These are phyloP conservation scores for Globicephala melas DNA, from an alignment of 2,113 vertebrate genomes.

Conservation along the genomic window DNA sequence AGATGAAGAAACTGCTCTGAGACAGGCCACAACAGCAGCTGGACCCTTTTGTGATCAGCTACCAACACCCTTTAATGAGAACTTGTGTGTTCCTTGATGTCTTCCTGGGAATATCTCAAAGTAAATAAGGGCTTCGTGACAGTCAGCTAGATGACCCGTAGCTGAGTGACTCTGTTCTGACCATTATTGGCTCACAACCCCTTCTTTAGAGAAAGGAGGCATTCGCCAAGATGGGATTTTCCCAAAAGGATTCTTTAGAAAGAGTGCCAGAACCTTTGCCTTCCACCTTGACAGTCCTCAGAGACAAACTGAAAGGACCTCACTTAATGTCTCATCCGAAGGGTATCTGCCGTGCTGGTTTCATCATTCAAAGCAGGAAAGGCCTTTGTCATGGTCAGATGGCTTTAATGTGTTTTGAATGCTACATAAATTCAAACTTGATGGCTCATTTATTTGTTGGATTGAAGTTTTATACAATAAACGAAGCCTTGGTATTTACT, in stretches of 20 bases:
- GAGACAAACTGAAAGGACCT: constrained; percentile 84
- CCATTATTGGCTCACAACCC: not conserved
- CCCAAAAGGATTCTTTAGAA: constrained; percentile 57
- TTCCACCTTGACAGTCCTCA: constrained; percentile 80
- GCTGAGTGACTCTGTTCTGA: not conserved
- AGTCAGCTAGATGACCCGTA: not conserved
- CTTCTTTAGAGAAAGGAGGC: not conserved
- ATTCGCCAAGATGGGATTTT: constrained; percentile 59
- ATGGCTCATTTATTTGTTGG: constrained; percentile 88
- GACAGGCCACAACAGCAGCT: not conserved
- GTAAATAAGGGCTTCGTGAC: not conserved
- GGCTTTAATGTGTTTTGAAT: constrained; percentile 87
- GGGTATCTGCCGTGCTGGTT: constrained; percentile 81
- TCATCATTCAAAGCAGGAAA: constrained; percentile 88
- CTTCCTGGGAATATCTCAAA: not conserved
- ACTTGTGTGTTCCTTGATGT: not conserved
- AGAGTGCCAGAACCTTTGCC: constrained; percentile 65
- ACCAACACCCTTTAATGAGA: not conserved
- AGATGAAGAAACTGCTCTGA: not conserved
- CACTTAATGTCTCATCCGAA: constrained; percentile 83
- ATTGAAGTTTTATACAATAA: constrained; percentile 86
- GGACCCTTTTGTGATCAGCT: not conserved
- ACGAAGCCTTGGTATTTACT: constrained; percentile 86
- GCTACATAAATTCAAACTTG: constrained; percentile 89
- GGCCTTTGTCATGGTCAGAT: constrained; percentile 88